Base-by-base conservation (phyloP, 2,888 invertebrate species). In the Hirtodrosophila histrioides region DNA sequence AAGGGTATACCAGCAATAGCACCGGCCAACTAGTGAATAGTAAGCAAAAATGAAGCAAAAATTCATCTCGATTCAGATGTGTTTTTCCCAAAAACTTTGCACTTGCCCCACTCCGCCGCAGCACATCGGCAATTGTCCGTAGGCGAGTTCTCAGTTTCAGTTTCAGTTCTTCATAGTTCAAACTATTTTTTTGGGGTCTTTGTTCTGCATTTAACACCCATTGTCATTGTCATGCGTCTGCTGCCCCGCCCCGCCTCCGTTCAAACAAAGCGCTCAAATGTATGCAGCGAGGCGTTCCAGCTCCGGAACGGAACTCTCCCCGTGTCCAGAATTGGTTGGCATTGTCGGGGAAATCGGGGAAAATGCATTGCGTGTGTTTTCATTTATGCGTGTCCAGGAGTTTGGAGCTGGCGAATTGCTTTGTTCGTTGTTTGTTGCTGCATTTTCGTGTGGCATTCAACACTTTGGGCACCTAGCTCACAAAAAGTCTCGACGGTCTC, bases 221-320 rank as follows among this genome's bases (percentile, higher is more conserved):
- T 66, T 70, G 60, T 64, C 66, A 45, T 27, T 55, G 56, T 69
- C 57, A 44, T 44, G 17, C 43, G n/a, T 9, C 36, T 2, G 0
- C 6, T 12, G 5, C 12, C 37, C 33, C 8, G 27, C 10, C 17
- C 33, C 31, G 6, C 35, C 17, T n/a, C 5, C 11, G 17, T 17
- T 37, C 39, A 31, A 23, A 49, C 36, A 44, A 70, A 71, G 49
- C 49, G 35, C 33, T 31, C 36, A 45, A 76, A 76, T 76, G 51
- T 63, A 74, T 74, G 77, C 77, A 72, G 9, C 29, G 23, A 33
- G 33, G 45, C 54, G 60, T 50, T 58, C 43, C 17, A 36, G 33
- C 17, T 48, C 35, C 37, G 56, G 27, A 43, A 40, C n/a, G 12
- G n/a, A 17, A 17, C 17, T 17, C 17, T 17, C 17, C 17, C 17